A percentile compares a stretch with the other conserved stretches of the same genome.
phyloP scores from a whole-genome alignment of 1,140 invertebrate genomes.

The Probaryconus sp. region DNA sequence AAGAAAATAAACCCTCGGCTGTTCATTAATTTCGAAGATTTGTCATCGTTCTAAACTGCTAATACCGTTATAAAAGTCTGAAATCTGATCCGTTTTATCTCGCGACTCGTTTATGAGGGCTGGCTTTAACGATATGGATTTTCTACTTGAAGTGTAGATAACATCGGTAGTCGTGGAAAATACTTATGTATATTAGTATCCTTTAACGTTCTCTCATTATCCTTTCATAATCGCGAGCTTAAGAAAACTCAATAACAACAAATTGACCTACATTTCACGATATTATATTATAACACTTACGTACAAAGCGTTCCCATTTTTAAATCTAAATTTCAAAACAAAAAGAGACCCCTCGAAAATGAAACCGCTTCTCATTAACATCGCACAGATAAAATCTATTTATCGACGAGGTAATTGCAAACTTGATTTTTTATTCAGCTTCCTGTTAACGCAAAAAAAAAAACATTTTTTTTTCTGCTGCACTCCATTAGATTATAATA shows the following conservation, averaged over 20 bases:
- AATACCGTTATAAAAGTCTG: conserved; percentile 14
- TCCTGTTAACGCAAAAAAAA: too few species aligned
- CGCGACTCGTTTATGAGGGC: conserved; percentile 36
- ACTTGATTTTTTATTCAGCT: too few species aligned
- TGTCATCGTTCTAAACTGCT: conserved; percentile 30
- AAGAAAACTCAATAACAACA: conserved; percentile 55
- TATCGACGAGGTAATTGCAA: too few species aligned
- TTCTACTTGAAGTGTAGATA: conserved; percentile 40
- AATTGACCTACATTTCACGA: conserved; percentile 40
- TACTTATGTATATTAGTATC: conserved; percentile 57
- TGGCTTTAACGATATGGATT: conserved; percentile 44
- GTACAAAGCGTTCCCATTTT: conserved; percentile 11
- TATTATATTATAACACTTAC: conserved; percentile 23
- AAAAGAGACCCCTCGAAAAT: conserved; percentile 29
- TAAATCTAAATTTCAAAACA: conserved; percentile 14
- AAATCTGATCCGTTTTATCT: conserved; percentile 46
- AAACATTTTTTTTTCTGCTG: too few species aligned
- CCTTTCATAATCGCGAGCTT: conserved; percentile 47
- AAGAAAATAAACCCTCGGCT: too few species aligned
- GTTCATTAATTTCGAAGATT: conserved; percentile 9
- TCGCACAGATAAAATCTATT: too few species aligned
- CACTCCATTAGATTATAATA: too few species aligned
- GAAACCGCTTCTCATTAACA: conserved; percentile 35
- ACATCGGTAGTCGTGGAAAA: conserved; percentile 26
- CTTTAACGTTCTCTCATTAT: conserved; percentile 55